Evolutionary conservation across 2,113 vertebrate species (phyloP).

Genomic region (Orthochromis malagaraziensis): DNA sequence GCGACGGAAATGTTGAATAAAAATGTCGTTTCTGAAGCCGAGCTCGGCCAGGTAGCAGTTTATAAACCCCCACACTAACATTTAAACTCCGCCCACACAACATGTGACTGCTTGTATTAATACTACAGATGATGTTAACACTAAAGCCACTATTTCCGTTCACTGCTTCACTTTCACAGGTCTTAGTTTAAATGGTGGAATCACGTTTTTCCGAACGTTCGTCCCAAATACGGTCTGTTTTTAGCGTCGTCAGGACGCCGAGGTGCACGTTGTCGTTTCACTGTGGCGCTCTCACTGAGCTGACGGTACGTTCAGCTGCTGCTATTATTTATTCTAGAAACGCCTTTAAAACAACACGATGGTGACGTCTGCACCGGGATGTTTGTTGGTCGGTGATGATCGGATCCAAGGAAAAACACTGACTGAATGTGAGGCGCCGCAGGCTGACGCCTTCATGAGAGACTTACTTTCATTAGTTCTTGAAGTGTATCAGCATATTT

Average conservation of each 20-base stretch:
- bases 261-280: background rate
- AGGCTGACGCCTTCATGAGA: background rate
- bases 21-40: background rate
- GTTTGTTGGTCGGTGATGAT: background rate
- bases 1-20: background rate
- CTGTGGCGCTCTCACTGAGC: background rate
- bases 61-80: background rate
- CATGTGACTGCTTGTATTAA: background rate
- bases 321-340: background rate
- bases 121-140: background rate
- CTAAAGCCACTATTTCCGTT: background rate
- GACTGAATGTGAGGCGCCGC: background rate
- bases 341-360: background rate
- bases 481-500: accelerated
- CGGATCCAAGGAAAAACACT: accelerated
- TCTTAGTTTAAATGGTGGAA: background rate
- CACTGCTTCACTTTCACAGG: background rate
- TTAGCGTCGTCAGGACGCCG: background rate
- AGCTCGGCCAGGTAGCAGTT: background rate
- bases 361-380: accelerated
- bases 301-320: background rate
- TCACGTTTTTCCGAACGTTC: background rate
- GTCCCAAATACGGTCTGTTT: background rate
- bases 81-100: background rate
- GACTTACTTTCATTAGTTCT: background rate